Base-by-base conservation (phyloP, 2,888 invertebrate species). In the Hypercompe scribonia region DNA sequence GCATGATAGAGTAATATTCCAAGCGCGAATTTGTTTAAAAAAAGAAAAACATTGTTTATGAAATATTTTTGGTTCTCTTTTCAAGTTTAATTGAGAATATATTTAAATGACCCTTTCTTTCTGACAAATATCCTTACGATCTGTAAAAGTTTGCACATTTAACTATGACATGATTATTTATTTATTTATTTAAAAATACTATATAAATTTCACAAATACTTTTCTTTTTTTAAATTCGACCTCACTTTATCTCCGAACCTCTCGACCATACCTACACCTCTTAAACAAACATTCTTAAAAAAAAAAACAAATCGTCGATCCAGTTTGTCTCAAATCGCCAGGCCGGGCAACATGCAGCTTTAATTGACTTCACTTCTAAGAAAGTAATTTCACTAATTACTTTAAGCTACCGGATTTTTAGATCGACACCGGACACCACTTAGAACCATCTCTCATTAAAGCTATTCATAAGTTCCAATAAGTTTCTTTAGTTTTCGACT, bases 361-460 rank as follows among this genome's bases (percentile, higher is more conserved):
- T 95, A 95, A 95, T 95, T 95, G 93, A 92, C 90, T 92, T 90
- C 92, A 90, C 93, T 96, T 95, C 96, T 94, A 90, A 93, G 95
- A 95, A 95, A 90, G 93, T 94, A 95, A 95, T 96, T 96, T 96
- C 95, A 95, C 96, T 95, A 96, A 96, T 96, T 96, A 93, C 93
- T 94, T 93, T 92, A 86, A 87, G 95, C 96, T 95, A 96, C 96
- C 90, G 95, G 93, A 93, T 90, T 95, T 92, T 87, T 79, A 92
- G 92, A 93, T 92, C 92, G 88, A 90, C 92, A 89, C 90, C 87
- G 87, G 87, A 87, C 86, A 83, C 84, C 81, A 79, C 70, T 85
- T 90, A 75, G 77, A 82, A 92, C 94, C 73, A 69, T 94, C 88
- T 92, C 92, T 36, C 70, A 87, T 31, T 90, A 75, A 87, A 70